A percentile compares a stretch with the other conserved stretches of the same genome.
phyloP scores from a whole-genome alignment of 2,797 vertebrate genomes.

The Coregonus suidteri region DNA sequence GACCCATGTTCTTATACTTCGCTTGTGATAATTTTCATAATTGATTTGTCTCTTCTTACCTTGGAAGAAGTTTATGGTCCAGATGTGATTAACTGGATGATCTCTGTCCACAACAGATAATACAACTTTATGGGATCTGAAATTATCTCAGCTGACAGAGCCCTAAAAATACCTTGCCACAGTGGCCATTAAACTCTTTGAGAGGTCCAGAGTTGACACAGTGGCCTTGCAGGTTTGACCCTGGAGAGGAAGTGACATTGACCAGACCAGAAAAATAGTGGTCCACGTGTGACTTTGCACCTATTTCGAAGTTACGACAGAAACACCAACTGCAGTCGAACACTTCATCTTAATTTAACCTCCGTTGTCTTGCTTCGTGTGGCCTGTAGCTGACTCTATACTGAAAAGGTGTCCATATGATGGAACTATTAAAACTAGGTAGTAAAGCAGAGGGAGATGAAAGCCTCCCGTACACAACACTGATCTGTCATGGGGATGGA shows the following conservation, averaged over 20 bases:
- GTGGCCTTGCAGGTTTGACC: slow-evolving; percentile 67
- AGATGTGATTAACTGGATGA: neutral
- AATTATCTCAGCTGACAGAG: slow-evolving; percentile 28
- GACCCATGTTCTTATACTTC: slow-evolving; percentile 9
- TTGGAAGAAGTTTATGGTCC: neutral
- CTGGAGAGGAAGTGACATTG: slow-evolving; percentile 62
- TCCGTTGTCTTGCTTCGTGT: slow-evolving; percentile 41
- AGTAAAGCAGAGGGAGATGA: slow-evolving; percentile 5
- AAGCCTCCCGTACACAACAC: neutral
- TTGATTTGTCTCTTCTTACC: neutral
- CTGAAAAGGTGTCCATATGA: slow-evolving; percentile 47
- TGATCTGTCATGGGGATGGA: neutral
- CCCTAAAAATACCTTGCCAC: slow-evolving; percentile 44
- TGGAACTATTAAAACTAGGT: slow-evolving; percentile 5
- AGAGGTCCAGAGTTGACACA: slow-evolving; percentile 45
- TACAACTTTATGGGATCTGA: neutral
- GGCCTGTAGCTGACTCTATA: slow-evolving; percentile 43
- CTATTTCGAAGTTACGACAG: slow-evolving; percentile 60
- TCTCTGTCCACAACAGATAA: neutral
- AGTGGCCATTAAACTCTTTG: slow-evolving; percentile 48
- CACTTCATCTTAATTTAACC: slow-evolving; percentile 75
- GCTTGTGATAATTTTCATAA: slow-evolving; percentile 16
- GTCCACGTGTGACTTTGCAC: slow-evolving; percentile 72
- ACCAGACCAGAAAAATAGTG: slow-evolving; percentile 68
- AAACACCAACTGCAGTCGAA: slow-evolving; percentile 61